Percentiles rank a stretch among this genome's conserved stretches.
These are phyloP conservation scores for Nansenia antarctica DNA, from an alignment of 2,113 vertebrate genomes.

Conservation along the genomic window DNA sequence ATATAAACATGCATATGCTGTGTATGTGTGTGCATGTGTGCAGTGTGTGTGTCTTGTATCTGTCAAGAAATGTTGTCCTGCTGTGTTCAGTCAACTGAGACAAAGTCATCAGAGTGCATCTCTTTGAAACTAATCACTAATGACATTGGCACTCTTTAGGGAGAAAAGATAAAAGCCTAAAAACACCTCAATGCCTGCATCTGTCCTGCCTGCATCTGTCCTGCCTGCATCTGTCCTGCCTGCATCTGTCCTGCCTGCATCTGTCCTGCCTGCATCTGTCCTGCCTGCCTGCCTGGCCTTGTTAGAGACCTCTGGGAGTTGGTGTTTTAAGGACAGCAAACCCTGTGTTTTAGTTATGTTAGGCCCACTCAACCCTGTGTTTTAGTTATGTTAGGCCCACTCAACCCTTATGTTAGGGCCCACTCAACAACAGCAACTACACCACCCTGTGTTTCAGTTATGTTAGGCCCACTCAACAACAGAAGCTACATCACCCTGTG, in stretches of 20 bases:
- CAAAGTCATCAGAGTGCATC: slow-evolving; percentile 23
- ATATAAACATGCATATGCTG: neutral
- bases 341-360: neutral
- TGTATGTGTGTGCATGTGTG: slow-evolving; percentile 6
- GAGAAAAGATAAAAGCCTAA: slow-evolving; percentile 42
- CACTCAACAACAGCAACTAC: no score
- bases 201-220: neutral
- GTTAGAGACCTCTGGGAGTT: neutral
- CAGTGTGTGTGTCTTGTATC: neutral
- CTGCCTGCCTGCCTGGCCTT: neutral
- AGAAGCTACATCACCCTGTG: neutral
- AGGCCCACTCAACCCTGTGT: neutral
- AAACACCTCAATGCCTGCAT: slow-evolving; percentile 19
- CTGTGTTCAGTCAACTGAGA: slow-evolving; percentile 7
- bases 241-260: neutral
- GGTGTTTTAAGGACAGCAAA: neutral
- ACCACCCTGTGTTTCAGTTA: no score
- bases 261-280: neutral
- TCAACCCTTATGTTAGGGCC: no score
- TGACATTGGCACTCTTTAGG: slow-evolving; percentile 50
- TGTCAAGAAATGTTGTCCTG: neutral
- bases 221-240: neutral
- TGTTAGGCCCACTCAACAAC: neutral
- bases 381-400: neutral
- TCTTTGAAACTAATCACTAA: slow-evolving; percentile 42